Conservation (phyloP, 2,797 vertebrate genomes). For the Neoniphon sammara region DNA sequence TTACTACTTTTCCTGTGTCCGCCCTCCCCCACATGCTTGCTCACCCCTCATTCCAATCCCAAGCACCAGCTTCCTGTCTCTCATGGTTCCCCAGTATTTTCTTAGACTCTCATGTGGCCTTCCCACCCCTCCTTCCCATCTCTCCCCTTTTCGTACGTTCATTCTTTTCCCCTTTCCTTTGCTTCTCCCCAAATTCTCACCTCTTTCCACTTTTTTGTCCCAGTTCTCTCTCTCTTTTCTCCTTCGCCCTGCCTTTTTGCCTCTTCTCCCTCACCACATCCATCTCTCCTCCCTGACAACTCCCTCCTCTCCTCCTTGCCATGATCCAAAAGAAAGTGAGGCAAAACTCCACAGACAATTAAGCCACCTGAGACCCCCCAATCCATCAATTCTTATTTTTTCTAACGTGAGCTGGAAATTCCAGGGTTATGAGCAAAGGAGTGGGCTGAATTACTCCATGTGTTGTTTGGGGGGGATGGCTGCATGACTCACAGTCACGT, state of each 20-base stretch:
- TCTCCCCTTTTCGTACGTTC: conserved; percentile 1
- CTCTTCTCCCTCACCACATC: conserved; percentile 16
- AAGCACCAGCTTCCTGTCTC: conserved; percentile 73
- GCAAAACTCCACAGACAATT: conserved; percentile 48
- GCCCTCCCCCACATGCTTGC: conserved; percentile 67
- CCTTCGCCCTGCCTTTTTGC: conserved; percentile 8
- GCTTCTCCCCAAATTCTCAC: neutral
- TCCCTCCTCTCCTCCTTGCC: neutral
- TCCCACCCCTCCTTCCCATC: neutral
- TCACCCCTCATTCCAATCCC: conserved; percentile 73
- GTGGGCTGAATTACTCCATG: conserved; percentile 53
- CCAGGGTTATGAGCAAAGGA: conserved; percentile 57
- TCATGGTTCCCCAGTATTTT: conserved; percentile 45
- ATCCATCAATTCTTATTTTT: conserved; percentile 27
- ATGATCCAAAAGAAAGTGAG: conserved; percentile 20
- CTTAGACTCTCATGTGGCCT: conserved; percentile 25
- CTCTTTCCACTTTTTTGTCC: too few relatives aligned
- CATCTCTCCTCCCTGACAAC: neutral
- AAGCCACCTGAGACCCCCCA: conserved; percentile 27
- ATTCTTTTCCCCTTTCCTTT: conserved; percentile 45
- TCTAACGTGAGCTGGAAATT: conserved; percentile 67
- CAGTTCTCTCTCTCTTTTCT: neutral
- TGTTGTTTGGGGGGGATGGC: conserved; percentile 39
- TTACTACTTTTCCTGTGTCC: too few relatives aligned
- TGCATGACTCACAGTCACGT: conserved; percentile 44